Conservation (phyloP, 2,797 vertebrate genomes). For the Chelon auratus region DNA sequence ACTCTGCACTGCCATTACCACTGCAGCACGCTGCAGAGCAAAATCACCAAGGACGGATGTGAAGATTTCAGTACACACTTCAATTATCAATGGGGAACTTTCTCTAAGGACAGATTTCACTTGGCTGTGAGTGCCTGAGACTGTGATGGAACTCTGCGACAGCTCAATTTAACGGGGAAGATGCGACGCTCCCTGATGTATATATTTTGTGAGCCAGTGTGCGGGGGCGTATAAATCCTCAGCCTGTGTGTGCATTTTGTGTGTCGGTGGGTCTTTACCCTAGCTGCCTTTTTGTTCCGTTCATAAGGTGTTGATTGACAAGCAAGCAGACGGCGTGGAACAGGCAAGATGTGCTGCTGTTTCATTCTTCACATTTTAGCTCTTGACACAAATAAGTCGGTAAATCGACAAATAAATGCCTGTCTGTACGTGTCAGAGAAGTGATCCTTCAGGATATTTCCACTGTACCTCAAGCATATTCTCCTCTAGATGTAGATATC, state of each 20-base stretch:
- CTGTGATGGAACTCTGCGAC: slow-evolving; percentile 54
- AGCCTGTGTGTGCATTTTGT: slow-evolving; percentile 28
- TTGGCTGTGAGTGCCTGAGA: slow-evolving; percentile 42
- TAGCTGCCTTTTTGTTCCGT: slow-evolving; percentile 44
- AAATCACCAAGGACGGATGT: slow-evolving; percentile 42
- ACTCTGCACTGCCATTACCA: slow-evolving; percentile 38
- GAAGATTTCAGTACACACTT: slow-evolving; percentile 51
- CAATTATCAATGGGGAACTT: slow-evolving; percentile 64
- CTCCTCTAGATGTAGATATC: slow-evolving; percentile 27
- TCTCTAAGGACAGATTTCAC: slow-evolving; percentile 50
- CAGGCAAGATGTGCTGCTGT: slow-evolving; percentile 34
- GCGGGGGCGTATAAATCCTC: slow-evolving; percentile 57
- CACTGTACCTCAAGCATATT: slow-evolving; percentile 10
- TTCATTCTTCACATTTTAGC: slow-evolving; percentile 37
- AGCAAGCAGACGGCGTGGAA: slow-evolving; percentile 47
- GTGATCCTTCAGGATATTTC: slow-evolving; percentile 38
- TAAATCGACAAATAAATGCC: slow-evolving; percentile 47
- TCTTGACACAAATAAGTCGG: slow-evolving; percentile 40
- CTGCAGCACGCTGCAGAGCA: slow-evolving; percentile 34
- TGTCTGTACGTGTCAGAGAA: slow-evolving; percentile 37
- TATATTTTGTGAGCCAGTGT: slow-evolving; percentile 51
- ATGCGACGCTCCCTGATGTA: slow-evolving; percentile 62
- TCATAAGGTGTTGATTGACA: slow-evolving; percentile 62
- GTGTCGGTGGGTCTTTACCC: slow-evolving; percentile 35
- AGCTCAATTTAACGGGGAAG: slow-evolving; percentile 60